A percentile compares a stretch with the other conserved stretches of the same genome.
Conservation (phyloP, 2,113 vertebrate genomes). For the Halcyon senegalensis region DNA sequence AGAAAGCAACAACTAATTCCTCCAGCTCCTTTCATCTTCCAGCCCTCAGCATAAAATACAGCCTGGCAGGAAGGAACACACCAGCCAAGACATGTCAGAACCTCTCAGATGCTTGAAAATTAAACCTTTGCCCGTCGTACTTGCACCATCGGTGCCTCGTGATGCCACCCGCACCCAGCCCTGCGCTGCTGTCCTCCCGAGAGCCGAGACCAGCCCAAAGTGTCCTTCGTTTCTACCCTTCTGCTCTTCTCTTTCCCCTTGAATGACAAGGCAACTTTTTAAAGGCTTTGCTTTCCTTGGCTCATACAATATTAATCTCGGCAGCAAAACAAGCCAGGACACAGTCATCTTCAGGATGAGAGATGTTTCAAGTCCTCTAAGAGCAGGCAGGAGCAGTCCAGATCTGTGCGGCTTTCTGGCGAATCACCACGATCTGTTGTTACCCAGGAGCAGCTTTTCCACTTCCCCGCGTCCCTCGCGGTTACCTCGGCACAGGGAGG, state of each 20-base stretch:
- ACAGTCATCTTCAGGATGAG: neutral
- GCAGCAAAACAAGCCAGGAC: constrained; percentile 24
- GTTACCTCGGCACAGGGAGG: neutral
- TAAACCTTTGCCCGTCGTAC: neutral
- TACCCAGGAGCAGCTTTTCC: neutral
- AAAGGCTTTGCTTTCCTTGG: constrained; percentile 4
- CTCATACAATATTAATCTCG: constrained; percentile 43
- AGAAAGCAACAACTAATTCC: neutral
- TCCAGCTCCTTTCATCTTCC: neutral
- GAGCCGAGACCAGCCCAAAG: neutral
- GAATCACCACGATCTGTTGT: neutral
- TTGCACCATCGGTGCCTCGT: fast-evolving
- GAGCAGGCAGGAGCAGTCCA: neutral
- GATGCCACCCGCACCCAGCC: neutral
- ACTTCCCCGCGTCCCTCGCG: fast-evolving
- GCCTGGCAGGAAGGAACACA: neutral
- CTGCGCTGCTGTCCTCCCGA: neutral
- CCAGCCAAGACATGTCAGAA: neutral
- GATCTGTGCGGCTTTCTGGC: neutral
- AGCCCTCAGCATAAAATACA: neutral
- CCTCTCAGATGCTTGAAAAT: neutral
- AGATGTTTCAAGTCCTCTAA: neutral
- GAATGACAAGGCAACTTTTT: constrained; percentile 26
- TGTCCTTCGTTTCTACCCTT: neutral
- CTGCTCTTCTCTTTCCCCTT: neutral